Percentiles rank a stretch among this genome's conserved stretches.
Evolutionary conservation across 2,113 vertebrate genomes (phyloP).

Genomic region (Sialia sialis): DNA sequence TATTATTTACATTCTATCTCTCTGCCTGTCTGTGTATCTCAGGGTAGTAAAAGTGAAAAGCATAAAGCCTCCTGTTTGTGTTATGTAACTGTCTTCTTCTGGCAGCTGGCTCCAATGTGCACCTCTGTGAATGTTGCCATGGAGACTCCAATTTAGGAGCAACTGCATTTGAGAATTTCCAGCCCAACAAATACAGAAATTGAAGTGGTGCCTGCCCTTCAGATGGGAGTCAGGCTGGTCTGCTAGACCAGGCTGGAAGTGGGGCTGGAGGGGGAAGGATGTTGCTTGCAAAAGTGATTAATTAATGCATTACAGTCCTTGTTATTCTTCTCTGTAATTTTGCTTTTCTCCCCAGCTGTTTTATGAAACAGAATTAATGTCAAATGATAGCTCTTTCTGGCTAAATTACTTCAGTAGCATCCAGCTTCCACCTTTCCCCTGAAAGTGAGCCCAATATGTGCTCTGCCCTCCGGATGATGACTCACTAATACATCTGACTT

Average conservation of each 20-base stretch:
- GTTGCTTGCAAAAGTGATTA: not conserved
- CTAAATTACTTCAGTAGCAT: not conserved
- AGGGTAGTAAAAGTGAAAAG: not conserved
- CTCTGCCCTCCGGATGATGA: not conserved
- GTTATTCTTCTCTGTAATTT: not conserved
- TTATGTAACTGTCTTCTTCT: not conserved
- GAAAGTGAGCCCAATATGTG: not conserved
- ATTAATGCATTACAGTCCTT: not conserved
- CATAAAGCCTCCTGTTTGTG: not conserved
- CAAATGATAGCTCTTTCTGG: not conserved
- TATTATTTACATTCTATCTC: not conserved
- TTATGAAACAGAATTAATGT: not conserved
- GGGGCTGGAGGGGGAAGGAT: not conserved
- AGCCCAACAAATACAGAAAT: not conserved
- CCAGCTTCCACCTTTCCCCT: not conserved
- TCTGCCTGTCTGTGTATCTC: not conserved
- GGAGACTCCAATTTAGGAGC: conserved; percentile 17
- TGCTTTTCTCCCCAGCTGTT: not conserved
- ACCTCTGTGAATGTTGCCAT: conserved; percentile 43
- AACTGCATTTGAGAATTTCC: conserved; percentile 28
- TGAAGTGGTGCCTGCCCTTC: not conserved
- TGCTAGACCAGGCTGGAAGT: not conserved
- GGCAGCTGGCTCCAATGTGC: not conserved
- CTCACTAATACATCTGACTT: not conserved
- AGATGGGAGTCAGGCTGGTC: not conserved